phyloP scores from a whole-genome alignment of 2,113 vertebrate genomes.

The Tenrec ecaudatus region DNA sequence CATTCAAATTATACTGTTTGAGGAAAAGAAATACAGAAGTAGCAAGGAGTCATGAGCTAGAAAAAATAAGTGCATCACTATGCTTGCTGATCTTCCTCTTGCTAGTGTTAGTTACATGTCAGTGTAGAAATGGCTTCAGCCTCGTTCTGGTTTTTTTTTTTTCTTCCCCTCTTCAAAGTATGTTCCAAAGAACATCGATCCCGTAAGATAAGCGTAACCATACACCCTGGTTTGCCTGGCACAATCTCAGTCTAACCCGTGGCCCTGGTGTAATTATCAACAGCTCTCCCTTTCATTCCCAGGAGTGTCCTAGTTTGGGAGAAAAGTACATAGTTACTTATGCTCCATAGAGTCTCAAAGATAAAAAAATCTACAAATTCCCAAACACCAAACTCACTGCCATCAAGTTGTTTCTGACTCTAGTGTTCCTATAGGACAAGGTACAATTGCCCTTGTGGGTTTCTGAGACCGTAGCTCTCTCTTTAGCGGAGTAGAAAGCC shows the following conservation, averaged over 20 bases:
- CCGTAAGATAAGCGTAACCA: background rate
- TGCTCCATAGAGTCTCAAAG: background rate
- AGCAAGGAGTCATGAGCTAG: background rate
- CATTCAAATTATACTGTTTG: background rate
- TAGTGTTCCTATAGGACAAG: too few species aligned
- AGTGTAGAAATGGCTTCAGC: background rate
- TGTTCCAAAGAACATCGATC: conserved; percentile 31
- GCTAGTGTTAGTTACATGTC: background rate
- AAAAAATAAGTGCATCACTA: conserved; percentile 37
- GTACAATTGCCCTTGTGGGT: too few species aligned
- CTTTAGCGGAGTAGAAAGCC: too few species aligned
- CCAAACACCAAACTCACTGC: too few species aligned
- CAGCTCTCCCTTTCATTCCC: background rate
- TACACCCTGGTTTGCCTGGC: background rate
- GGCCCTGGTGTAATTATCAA: background rate
- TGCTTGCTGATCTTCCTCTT: background rate
- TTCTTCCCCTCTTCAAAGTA: background rate
- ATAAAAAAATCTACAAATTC: background rate
- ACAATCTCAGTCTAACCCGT: background rate
- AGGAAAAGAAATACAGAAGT: conserved; percentile 5
- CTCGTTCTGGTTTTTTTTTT: background rate
- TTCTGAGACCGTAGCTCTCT: too few species aligned
- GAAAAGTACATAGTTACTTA: background rate
- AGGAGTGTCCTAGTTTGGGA: background rate
- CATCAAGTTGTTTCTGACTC: too few species aligned